Conservation (phyloP, 1,140 invertebrate genomes). For the Rhopalosiphum padi region DNA sequence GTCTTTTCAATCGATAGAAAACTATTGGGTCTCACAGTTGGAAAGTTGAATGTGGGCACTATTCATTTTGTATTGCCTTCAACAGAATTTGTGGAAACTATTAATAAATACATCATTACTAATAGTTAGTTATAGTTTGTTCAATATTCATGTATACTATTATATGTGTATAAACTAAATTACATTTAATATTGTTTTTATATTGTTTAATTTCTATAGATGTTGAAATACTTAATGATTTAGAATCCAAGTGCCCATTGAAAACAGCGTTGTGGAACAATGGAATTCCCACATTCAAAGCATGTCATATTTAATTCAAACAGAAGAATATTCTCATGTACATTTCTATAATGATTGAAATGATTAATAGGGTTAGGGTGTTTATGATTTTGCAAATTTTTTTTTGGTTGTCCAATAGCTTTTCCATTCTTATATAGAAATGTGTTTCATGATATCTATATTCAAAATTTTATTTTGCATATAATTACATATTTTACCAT, state of each 20-base stretch:
- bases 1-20: background rate
- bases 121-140: background rate
- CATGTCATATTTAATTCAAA: constrained; percentile 3
- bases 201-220: background rate
- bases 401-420: too few species aligned
- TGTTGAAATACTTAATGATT: background rate
- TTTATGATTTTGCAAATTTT: too few species aligned
- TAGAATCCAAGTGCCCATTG: constrained; percentile 11
- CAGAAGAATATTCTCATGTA: too few species aligned
- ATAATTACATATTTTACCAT: too few species aligned
- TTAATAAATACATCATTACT: background rate
- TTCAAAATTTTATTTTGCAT: too few species aligned
- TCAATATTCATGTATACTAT: too few species aligned
- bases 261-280: background rate
- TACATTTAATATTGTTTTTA: background rate
- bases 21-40: constrained; percentile 25
- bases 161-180: background rate
- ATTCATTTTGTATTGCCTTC: constrained; percentile 5
- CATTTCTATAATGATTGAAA: background rate
- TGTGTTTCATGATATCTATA: too few species aligned
- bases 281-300: background rate
- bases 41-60: background rate
- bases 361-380: too few species aligned
- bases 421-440: too few species aligned
- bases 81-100: constrained; percentile 4